These are phyloP conservation scores for Ctenopoma multispine DNA, from an alignment of 2,797 vertebrate genomes.

Conservation along the genomic window DNA sequence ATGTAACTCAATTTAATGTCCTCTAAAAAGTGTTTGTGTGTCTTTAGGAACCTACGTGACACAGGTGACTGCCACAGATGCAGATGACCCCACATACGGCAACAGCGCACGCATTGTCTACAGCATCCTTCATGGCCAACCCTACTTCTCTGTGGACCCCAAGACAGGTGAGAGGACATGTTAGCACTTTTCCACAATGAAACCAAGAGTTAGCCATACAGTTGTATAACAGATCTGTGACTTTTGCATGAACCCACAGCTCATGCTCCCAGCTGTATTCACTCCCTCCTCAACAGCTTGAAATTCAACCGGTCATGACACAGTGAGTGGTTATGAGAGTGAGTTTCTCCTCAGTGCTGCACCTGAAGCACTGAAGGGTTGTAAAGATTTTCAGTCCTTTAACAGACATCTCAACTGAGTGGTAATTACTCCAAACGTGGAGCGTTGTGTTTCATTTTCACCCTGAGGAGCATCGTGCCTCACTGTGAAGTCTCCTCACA, in stretches of 20 bases:
- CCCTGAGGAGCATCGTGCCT: not conserved
- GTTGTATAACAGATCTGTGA: constrained; percentile 3
- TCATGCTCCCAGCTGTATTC: constrained; percentile 1
- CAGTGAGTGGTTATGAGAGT: not conserved
- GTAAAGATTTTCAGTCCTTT: constrained; percentile 14
- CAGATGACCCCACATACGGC: constrained; percentile 94
- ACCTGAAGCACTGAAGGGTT: constrained; percentile 3
- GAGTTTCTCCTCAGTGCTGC: not conserved
- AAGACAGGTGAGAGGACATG: constrained; percentile 92
- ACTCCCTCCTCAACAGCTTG: not conserved
- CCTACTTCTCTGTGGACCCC: constrained; percentile 95
- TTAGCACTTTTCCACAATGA: not conserved
- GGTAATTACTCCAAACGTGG: constrained; percentile 4
- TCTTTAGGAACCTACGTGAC: constrained; percentile 91
- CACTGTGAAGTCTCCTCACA: not conserved
- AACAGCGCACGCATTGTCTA: constrained; percentile 95
- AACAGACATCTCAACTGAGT: constrained; percentile 7
- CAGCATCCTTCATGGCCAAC: constrained; percentile 94
- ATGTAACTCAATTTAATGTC: no score
- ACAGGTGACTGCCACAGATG: constrained; percentile 93
- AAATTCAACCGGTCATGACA: constrained; percentile 21
- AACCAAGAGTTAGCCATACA: not conserved
- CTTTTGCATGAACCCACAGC: constrained; percentile 23
- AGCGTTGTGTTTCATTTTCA: constrained; percentile 23
- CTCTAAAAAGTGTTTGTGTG: constrained; percentile 18